phyloP scores from a whole-genome alignment of 2,888 invertebrate genomes.

The Leucoma salicis region DNA sequence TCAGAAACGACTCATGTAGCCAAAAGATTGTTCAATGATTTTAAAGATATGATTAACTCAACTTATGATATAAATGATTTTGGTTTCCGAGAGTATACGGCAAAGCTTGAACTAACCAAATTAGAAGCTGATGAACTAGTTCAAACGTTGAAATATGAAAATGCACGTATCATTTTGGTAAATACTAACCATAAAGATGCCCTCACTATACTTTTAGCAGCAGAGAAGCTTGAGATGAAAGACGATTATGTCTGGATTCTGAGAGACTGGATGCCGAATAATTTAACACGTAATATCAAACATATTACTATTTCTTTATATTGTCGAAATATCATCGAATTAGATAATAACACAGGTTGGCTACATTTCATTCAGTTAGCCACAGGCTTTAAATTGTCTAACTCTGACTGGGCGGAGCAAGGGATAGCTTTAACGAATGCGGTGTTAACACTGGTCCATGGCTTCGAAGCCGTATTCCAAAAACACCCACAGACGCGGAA shows the following conservation, averaged over 20 bases:
- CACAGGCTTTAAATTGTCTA: not conserved
- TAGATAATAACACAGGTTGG: not conserved
- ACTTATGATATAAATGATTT: no score
- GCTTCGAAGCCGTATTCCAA: slow-evolving; percentile 4
- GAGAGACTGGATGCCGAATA: slow-evolving; percentile 3
- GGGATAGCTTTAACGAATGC: slow-evolving; percentile 4
- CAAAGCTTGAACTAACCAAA: slow-evolving; percentile 1
- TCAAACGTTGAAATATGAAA: slow-evolving; percentile 1
- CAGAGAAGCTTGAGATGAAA: slow-evolving; percentile 5
- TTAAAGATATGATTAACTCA: not conserved
- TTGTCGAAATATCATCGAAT: not conserved
- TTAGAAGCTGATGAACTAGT: not conserved
- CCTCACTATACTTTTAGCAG: slow-evolving; percentile 6
- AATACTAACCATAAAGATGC: slow-evolving; percentile 10
- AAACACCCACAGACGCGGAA: slow-evolving; percentile 6
- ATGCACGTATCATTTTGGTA: slow-evolving; percentile 1
- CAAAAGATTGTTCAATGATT: not conserved
- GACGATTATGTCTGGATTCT: slow-evolving; percentile 3
- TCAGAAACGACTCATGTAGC: slow-evolving; percentile 5
- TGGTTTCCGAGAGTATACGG: not conserved
- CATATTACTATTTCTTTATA: slow-evolving; percentile 3
- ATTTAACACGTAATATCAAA: not conserved
- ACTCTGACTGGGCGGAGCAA: slow-evolving; percentile 3
- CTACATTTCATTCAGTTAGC: not conserved
- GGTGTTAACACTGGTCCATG: not conserved